Base-by-base conservation (phyloP, 2,797 vertebrate genomes). In the Betta splendens region DNA sequence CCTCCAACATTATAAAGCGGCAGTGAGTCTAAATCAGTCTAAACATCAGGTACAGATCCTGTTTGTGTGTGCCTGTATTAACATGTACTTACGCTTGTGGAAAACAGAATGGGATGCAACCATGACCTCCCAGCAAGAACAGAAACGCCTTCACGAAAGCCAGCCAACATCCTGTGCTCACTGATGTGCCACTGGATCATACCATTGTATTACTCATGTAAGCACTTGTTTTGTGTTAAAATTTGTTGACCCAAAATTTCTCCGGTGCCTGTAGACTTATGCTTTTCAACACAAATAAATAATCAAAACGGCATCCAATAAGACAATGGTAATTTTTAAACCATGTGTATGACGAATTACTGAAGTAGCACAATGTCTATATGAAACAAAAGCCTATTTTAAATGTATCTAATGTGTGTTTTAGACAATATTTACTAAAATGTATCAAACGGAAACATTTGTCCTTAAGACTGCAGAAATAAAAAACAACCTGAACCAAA, bases 21-120 rank as follows among this genome's bases (percentile, higher is more conserved):
- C 37, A 61, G 31, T n/a, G 35, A 71, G 60, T 50, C 49, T 72
- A 75, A 78, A 83, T 69, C 55, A 69, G 69, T 56, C 23, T 75
- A 85, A 83, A 63, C 75, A 85, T 76, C 79, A 81, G 68, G 80
- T 84, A 62, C 37, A 59, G 74, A 60, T 77, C 49, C 68, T 64
- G 64, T 76, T 59, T 65, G 56, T 63, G 68, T 12, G 50, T 78
- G 61, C 37, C 1, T 76, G 75, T 67, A 66, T 85, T 72, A 85
- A 80, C 67, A 64, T 79, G 79, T 77, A 77, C 59, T 84, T 79
- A 67, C 62, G 64, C 38, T 63, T 40, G 48, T 47, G 58, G 63
- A 75, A 77, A 83, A 82, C 64, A 44, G 72, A 58, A 67, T 77
- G 75, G 60, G 64, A 79, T 64, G 68, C 29, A 74, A 81, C 64